Evolutionary conservation across 2,113 vertebrate species (phyloP), one percentile per base, ranked within the genome.

Genomic region (Rhinolophus sinicus): DNA sequence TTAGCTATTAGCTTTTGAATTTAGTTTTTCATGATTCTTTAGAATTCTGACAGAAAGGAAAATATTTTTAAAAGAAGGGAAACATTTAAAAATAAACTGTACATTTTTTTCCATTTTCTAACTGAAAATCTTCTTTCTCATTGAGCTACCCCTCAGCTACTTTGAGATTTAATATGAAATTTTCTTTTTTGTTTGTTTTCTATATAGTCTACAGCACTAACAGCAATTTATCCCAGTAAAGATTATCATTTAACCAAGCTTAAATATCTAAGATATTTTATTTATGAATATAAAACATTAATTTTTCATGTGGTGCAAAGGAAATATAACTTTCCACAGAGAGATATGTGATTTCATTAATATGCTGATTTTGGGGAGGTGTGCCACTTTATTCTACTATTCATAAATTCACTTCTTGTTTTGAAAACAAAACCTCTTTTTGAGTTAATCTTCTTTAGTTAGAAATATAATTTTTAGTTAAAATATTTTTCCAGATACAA

Each of bases 381-480:
- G 3, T 88, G 12, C 47, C 35, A 40, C 72, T 93, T 91, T 83
- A 69, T 67, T 73, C 50, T 92, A 24, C 38, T 64, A 77, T 56
- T 97, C 35, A 86, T 60, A 96, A 91, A 97, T 88, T 93, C 4
- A 94, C 96, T 90, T 44, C 78, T 96, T 95, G 94, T 90, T 86
- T 78, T 95, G 44, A 97, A 95, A 93, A 62, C 87, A 73, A 72
- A 22, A 60, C n/a, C 33, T 86, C 60, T 92, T 88, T 94, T 82
- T 80, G 54, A 93, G 6, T 90, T 72, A 76, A 85, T 69, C 60
- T n/a, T 86, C 96, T 93, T 92, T 89, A 83, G 65, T 91, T 96
- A 97, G 50, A 85, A 94, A 93, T 90, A 85, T 35, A 82, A 60
- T 90, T 95, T 93, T 91, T 76, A 83, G 47, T 92, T 44, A 90